A percentile compares a stretch with the other conserved stretches of the same genome.
Conservation (phyloP, 2,888 invertebrate genomes). For the Tortricodes alternella region DNA sequence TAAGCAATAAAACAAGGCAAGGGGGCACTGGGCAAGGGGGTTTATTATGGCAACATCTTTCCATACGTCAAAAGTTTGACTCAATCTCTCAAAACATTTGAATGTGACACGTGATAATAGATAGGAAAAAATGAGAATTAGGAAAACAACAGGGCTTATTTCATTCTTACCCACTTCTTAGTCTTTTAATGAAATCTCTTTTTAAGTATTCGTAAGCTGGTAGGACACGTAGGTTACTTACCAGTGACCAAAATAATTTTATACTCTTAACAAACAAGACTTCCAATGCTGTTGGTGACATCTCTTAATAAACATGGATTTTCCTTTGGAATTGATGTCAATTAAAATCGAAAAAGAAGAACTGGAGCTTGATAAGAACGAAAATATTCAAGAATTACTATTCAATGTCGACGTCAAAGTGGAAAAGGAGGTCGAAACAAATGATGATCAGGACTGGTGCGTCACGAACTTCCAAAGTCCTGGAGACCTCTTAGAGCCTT, state of each 20-base stretch:
- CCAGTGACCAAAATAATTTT: neutral
- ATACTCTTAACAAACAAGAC: neutral
- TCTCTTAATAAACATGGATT: neutral
- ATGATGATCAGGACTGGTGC: slow-evolving; percentile 22
- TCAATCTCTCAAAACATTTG: neutral
- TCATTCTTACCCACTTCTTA: neutral
- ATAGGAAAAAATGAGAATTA: too few species aligned
- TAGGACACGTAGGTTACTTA: neutral
- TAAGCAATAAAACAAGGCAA: too few species aligned
- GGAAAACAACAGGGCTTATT: neutral
- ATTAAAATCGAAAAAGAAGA: slow-evolving; percentile 6
- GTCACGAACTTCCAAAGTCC: neutral
- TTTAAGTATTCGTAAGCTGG: neutral
- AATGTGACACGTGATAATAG: neutral
- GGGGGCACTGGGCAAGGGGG: neutral
- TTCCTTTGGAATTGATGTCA: neutral
- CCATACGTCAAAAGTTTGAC: neutral
- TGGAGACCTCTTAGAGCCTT: slow-evolving; percentile 5
- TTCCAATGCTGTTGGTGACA: neutral
- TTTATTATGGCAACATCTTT: neutral
- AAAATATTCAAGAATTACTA: slow-evolving; percentile 25
- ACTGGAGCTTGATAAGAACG: slow-evolving; percentile 27
- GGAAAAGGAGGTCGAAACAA: slow-evolving; percentile 34
- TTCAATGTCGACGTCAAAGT: slow-evolving; percentile 35
- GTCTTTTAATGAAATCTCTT: neutral